phyloP scores from a whole-genome alignment of 1,140 invertebrate genomes.

The Zaprionus inermis region DNA sequence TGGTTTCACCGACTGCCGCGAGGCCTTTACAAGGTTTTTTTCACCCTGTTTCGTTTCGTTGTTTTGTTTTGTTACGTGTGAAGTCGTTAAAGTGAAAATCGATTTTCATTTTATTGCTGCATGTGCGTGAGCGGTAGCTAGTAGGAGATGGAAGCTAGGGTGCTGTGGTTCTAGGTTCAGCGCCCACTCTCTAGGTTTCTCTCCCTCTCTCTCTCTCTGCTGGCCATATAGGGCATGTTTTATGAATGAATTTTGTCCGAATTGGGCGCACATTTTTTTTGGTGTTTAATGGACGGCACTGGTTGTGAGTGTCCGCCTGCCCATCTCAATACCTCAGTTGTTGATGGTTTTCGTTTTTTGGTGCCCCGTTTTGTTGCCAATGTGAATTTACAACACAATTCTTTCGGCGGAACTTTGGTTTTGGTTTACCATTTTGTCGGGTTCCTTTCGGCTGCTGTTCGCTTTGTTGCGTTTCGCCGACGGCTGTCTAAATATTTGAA shows the following conservation, averaged over 20 bases:
- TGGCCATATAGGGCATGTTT: too few species aligned
- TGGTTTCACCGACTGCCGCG: conserved; percentile 59
- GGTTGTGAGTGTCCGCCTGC: conserved; percentile 17
- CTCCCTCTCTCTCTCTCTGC: too few species aligned
- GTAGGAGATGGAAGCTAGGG: too few species aligned
- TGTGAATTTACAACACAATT: conserved; percentile 39
- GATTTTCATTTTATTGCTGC: conserved; percentile 77
- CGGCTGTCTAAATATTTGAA: conserved; percentile 72
- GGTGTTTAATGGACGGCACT: conserved; percentile 51
- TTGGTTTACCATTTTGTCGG: conserved; percentile 15
- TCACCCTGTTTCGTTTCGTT: conserved; percentile 41
- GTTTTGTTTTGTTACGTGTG: conserved; percentile 60
- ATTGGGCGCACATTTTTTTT: conserved; percentile 74
- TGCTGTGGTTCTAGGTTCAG: conserved; percentile 10
- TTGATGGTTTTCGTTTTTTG: conserved; percentile 16
- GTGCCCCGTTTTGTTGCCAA: conserved; percentile 28
- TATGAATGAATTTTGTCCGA: conserved; percentile 79
- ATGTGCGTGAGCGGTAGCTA: conserved; percentile 50
- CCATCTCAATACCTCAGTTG: conserved; percentile 27
- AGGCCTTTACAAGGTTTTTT: conserved; percentile 58
- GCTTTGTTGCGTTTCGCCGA: conserved; percentile 24
- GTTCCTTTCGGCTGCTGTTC: conserved; percentile 17
- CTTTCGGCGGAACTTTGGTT: conserved; percentile 37
- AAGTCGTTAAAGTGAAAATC: conserved; percentile 82
- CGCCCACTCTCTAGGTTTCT: too few species aligned